Evolutionary conservation across 2,888 invertebrate species (phyloP), one percentile per base, ranked within the genome.

Genomic region (Plebejus melissa): DNA sequence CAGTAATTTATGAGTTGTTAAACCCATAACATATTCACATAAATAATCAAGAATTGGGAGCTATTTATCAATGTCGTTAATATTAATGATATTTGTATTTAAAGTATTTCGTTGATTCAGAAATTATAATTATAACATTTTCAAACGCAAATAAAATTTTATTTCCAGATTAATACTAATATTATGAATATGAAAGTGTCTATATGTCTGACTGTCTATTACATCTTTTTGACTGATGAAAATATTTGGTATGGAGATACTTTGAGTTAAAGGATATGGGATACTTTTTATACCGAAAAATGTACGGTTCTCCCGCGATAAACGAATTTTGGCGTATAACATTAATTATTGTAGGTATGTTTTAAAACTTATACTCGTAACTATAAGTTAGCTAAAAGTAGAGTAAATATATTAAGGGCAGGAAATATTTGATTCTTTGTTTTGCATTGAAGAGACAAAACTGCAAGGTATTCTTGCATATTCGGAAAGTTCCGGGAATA

Each of bases 401-500:
- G 46, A 46, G 46, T 54, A 54, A 16, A 54, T 16, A 54, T 1
- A 54, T 41, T 7, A 3, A 6, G 5, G 16, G 4, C 54, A 54
- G 13, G 11, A 54, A 54, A 54, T 50, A 50, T 50, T 50, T 50
- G 50, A 50, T 54, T 16, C 16, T 54, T 54, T 54, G 54, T 54
- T 13, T 54, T 54, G 54, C 4, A 16, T 54, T 16, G 16, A 16
- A 54, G 16, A 16, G 54, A 36, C 36, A 13, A 60, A 11, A 9
- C 28, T 65, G 6, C 65, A 16, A 65, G 65, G 65, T 32, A 36
- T 36, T 65, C 36, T 65, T 65, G 65, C 32, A 65, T 32, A 65
- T 65, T 65, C 65, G 32, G 28, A 13, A 65, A 65, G 5, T 65
- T 65, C 32, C 65, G 36, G 65, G 65, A 65, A 36, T 65, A 65